These are phyloP conservation scores for Myiothlypis coronata DNA, from an alignment of 2,797 vertebrate genomes.

Conservation along the genomic window DNA sequence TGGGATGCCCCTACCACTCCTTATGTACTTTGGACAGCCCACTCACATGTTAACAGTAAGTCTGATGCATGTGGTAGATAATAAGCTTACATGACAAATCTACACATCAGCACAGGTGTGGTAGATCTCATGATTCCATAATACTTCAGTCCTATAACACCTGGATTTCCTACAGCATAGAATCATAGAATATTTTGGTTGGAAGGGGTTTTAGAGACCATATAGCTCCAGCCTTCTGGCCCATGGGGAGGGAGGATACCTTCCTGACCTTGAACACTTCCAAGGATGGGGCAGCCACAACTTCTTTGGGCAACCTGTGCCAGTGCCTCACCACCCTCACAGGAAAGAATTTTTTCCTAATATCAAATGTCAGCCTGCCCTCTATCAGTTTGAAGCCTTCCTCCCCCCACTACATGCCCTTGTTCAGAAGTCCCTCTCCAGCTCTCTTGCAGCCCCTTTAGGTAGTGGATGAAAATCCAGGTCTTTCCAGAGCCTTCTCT, in stretches of 20 bases:
- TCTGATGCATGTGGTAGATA: not conserved
- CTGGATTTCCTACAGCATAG: not conserved
- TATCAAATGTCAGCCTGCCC: not conserved
- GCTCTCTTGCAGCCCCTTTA: not conserved
- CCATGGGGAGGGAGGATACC: rapidly evolving
- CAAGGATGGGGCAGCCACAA: not conserved
- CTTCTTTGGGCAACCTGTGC: not conserved
- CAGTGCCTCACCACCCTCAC: not conserved
- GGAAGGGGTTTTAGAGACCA: not conserved
- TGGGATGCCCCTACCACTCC: not conserved
- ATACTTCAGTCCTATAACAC: not conserved
- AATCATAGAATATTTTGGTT: not conserved
- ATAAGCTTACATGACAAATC: not conserved
- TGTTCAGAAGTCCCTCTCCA: not conserved
- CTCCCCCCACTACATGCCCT: not conserved
- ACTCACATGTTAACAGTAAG: not conserved
- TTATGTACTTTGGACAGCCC: not conserved
- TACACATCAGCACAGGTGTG: not conserved
- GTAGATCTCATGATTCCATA: not conserved
- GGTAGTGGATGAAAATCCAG: not conserved
- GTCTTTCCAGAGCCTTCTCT: not conserved
- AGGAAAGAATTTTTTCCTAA: not conserved
- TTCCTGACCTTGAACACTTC: not conserved
- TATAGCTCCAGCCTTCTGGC: not conserved
- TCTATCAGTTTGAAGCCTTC: not conserved